Evolutionary conservation across 2,113 vertebrate species (phyloP).

Genomic region (Sylvilagus bachmani): DNA sequence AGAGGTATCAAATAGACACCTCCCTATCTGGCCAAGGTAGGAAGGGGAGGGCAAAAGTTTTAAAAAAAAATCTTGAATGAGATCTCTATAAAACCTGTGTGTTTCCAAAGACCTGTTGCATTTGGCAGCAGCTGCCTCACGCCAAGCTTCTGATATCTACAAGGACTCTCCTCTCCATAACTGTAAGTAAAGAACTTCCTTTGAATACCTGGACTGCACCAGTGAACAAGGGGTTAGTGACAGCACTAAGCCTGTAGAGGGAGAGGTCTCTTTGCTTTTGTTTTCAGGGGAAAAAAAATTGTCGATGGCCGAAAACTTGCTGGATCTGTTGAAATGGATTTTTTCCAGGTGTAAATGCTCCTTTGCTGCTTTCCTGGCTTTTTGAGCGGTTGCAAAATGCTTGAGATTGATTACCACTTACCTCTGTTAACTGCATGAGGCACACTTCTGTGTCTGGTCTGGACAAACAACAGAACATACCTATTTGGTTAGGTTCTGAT

Average conservation of each 20-base stretch:
- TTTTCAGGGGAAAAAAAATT: not conserved
- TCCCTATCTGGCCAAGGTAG: conserved; percentile 61
- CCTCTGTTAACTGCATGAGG: not conserved
- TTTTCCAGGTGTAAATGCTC: not conserved
- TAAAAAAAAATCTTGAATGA: not conserved
- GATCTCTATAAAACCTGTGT: conserved; percentile 85
- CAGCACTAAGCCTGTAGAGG: not conserved
- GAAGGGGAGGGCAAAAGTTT: conserved; percentile 66
- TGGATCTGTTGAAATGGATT: not conserved
- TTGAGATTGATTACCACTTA: not conserved
- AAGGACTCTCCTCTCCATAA: conserved; percentile 2
- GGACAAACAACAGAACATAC: not conserved
- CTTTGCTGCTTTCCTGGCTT: not conserved
- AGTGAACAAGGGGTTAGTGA: not conserved
- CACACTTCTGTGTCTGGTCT: not conserved
- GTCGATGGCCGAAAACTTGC: not conserved
- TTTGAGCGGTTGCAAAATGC: not conserved
- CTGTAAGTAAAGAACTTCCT: conserved; percentile 80
- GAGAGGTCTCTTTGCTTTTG: conserved; percentile 20
- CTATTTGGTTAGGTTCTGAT: not conserved
- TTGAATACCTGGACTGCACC: not conserved
- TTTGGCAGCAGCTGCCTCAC: conserved; percentile 71
- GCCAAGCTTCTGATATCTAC: conserved; percentile 54
- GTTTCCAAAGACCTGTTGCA: not conserved
- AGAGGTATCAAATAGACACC: conserved; percentile 51